Evolutionary conservation across 2,888 invertebrate genomes (phyloP).

Genomic region (Antitype chi): DNA sequence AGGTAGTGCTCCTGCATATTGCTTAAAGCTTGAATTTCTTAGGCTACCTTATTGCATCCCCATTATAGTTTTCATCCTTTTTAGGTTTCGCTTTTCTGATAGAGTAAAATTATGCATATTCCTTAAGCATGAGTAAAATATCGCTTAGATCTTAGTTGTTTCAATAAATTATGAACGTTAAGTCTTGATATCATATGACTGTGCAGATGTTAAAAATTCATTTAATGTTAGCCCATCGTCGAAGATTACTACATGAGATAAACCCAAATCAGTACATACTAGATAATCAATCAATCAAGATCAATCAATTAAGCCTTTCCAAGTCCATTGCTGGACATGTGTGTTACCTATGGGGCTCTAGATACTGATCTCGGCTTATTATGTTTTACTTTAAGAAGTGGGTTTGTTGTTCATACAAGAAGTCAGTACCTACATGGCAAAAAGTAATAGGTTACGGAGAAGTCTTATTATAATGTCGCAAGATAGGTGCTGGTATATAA

Average conservation of each 20-base stretch:
- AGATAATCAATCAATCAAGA: slow-evolving; percentile 51
- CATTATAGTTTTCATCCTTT: background rate
- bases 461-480: background rate
- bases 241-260: slow-evolving; percentile 15
- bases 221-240: background rate
- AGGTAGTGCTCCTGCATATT: background rate
- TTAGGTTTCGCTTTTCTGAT: background rate
- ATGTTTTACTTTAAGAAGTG: background rate
- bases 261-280: slow-evolving; percentile 38
- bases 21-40: background rate
- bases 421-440: background rate
- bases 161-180: background rate
- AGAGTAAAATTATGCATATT: background rate
- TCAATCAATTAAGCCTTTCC: slow-evolving; percentile 43
- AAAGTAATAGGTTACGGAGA: background rate
- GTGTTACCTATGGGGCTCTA: slow-evolving; percentile 21
- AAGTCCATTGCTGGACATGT: slow-evolving; percentile 23
- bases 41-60: background rate
- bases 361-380: slow-evolving; percentile 43
- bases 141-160: too few species aligned
- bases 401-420: slow-evolving; percentile 11
- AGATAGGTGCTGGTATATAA: too few species aligned
- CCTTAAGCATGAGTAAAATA: too few species aligned
- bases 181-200: background rate
- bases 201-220: background rate